Base-by-base conservation (phyloP, 2,888 invertebrate genomes). In the Oxyscelio sp. region DNA sequence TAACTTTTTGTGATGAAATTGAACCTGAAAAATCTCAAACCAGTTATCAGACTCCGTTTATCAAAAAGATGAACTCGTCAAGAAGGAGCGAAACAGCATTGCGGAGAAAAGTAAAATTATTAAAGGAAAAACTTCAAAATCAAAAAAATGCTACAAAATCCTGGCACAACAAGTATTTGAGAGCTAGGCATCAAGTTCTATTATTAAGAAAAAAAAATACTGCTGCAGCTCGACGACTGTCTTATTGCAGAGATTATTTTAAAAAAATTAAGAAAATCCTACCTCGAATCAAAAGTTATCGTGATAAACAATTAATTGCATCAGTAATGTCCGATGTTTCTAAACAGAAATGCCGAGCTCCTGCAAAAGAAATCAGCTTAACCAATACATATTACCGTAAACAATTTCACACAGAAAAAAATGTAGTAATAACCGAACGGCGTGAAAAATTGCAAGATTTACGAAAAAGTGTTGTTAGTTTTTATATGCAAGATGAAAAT, bases 401-500 rank as follows among this genome's bases (percentile, higher is more conserved):
- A 27, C 3, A 27, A 27, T 27, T 27, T 27, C 27, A 27, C 4
- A 27, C 27, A 27, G 27, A 27, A 27, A 6, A 27, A 27, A 6
- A 27, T 27, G 27, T 27, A 27, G 27, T 27, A 6, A 27, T 27
- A 27, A 27, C 27, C 27, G 27, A 27, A 27, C 27, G 27, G 27
- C 6, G 27, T 27, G 6, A 27, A 27, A 27, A 27, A 27, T 6
- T 3, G 27, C 27, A 56, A 15, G 5, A 56, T 17, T 56, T 56
- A 34, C 24, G 19, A 31, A 56, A 27, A 56, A 31, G 27, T 27
- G 34, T 56, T 19, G 56, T 56, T 27, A 3, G 6, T 56, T 56
- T 56, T 56, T 56, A 56, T 19, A 17, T 27, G 27, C 24, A 31
- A 22, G 56, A 56, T 56, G 56, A 56, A 27, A 56, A 22, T 19